Percentiles rank a stretch among this genome's conserved stretches.
phyloP scores from a whole-genome alignment of 37 sponge, comb jelly and placozoan genomes.

The Eunapius fragilis region DNA sequence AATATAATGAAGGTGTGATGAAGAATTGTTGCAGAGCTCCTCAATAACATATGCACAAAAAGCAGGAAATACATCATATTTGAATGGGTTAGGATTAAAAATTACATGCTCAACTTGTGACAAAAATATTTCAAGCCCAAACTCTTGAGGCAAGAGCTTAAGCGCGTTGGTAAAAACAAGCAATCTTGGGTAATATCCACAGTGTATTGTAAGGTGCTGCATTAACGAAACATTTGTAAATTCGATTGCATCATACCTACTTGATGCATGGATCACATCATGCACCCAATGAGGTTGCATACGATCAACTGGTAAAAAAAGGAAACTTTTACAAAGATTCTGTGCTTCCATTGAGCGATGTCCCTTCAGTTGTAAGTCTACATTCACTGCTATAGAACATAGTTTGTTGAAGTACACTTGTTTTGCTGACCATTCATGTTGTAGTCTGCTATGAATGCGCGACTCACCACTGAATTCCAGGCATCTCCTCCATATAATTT shows the following conservation, averaged over 20 bases:
- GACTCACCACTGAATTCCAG: background rate
- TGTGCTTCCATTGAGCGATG: background rate
- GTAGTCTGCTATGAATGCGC: background rate
- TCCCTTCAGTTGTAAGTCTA: background rate
- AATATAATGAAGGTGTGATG: background rate
- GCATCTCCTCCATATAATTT: background rate
- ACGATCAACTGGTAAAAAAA: background rate
- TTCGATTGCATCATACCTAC: background rate
- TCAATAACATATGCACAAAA: background rate
- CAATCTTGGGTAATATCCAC: background rate
- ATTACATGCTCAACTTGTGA: background rate
- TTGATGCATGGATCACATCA: background rate
- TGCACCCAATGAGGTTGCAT: background rate
- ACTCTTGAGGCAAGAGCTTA: background rate
- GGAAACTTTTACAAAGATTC: background rate
- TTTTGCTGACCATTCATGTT: background rate
- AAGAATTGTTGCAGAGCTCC: background rate
- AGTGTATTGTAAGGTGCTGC: background rate
- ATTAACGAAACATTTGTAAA: background rate
- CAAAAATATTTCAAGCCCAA: background rate
- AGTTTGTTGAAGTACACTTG: background rate
- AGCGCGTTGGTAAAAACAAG: background rate
- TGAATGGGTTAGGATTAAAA: background rate
- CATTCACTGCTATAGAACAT: background rate
- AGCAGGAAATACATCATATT: background rate